Base-by-base conservation (phyloP, 2,888 invertebrate species). In the Dromius quadrimaculatus region DNA sequence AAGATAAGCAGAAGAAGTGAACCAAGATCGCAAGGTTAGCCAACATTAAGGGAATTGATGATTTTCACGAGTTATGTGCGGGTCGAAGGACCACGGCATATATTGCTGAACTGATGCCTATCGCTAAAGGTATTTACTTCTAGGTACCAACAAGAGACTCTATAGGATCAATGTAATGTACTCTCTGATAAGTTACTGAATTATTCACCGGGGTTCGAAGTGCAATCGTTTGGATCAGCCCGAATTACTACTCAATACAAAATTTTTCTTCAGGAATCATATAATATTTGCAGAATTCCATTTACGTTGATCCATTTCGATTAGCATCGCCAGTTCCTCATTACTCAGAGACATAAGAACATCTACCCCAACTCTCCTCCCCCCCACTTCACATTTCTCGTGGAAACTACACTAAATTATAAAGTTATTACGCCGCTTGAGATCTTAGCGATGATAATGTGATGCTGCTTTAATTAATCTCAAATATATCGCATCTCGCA, bases 371-470 rank as follows among this genome's bases (percentile, higher is more conserved):
- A 28, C 28, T 28, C 28, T 6, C 23, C 47, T 23, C 23, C 47
- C 23, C 0, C 50, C 50, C 23, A 4, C 17, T 19, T 2, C 17
- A 8, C 74, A 75, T 76, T 77, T 74, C 76, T 78, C 76, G 75
- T 77, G 78, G 76, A 80, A 82, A 82, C 81, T 81, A 80, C 81
- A 83, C 82, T 83, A 83, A 83, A 83, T 83, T 83, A 83, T 83
- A 83, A 83, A 83, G 83, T 83, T 83, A 83, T 83, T 83, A 82
- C 82, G 82, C 82, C 82, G 82, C 81, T 79, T 79, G 78, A 83
- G 83, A 83, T 83, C 81, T 80, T 78, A 79, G 80, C 80, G 81
- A 79, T 81, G 81, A 83, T 83, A 83, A 81, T 82, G 82, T 82
- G 83, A 83, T 82, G 83, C 82, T 81, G 82, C 82, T 82, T 83